Percentiles rank a stretch among this genome's conserved stretches.
These are phyloP conservation scores for Notolabrus celidotus DNA, from an alignment of 2,797 vertebrate species.

Conservation along the genomic window DNA sequence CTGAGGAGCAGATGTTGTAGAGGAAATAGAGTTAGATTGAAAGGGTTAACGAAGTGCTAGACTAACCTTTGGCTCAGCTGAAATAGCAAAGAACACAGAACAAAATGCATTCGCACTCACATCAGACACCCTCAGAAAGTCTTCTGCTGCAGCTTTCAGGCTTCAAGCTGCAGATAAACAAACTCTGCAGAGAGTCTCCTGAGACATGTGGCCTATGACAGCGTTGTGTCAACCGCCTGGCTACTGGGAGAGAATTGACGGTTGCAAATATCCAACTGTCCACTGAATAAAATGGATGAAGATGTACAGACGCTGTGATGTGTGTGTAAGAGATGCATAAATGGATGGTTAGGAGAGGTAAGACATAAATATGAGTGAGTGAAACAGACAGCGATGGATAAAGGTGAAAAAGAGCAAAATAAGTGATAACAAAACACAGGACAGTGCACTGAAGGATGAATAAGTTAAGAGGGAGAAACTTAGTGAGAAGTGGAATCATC, in stretches of 20 bases:
- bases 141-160: conserved; percentile 30
- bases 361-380: background rate
- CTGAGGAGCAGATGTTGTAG: background rate
- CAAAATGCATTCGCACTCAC: conserved; percentile 32
- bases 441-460: conserved; percentile 2
- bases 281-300: conserved; percentile 35
- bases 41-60: conserved; percentile 21
- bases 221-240: conserved; percentile 50
- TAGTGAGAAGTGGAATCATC: conserved; percentile 47
- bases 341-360: conserved; percentile 9
- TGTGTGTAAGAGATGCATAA: conserved; percentile 29
- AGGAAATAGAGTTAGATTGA: conserved; percentile 1
- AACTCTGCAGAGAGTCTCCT: conserved; percentile 40
- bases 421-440: conserved; percentile 22
- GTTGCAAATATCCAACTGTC: conserved; percentile 56
- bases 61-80: conserved; percentile 34
- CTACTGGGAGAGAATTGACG: conserved; percentile 23
- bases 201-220: conserved; percentile 57
- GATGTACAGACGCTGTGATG: conserved; percentile 19
- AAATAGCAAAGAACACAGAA: conserved; percentile 37
- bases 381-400: conserved; percentile 16
- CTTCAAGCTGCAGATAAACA: conserved; percentile 34
- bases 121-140: conserved; percentile 34
- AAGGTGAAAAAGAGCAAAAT: conserved; percentile 15
- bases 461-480: conserved; percentile 25